Base-by-base conservation (phyloP, 2,888 invertebrate genomes). In the Melanchra persicariae region DNA sequence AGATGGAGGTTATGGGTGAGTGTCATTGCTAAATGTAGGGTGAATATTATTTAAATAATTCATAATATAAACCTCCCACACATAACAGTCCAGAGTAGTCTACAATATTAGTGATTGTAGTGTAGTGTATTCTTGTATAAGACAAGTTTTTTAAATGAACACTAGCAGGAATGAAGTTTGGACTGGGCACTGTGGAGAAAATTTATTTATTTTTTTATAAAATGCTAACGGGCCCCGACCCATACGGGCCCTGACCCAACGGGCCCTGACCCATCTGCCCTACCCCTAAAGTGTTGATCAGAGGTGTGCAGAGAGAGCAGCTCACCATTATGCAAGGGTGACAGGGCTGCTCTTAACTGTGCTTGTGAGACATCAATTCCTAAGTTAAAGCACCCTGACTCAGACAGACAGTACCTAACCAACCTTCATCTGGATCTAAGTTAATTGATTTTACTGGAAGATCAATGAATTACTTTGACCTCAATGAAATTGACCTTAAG, bases 1-100 rank as follows among this genome's bases (percentile, higher is more conserved):
- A 95, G 96, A 94, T 89, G 93, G 95, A 67, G 96, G 96, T 90
- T 97, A 93, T 93, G 97, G 97, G 97, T 97, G 92, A 97, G 97
- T 94, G 83, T 85, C 74, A 60, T 43, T 54, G 26, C n/a, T 58
- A 24, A 17, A 62, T 78, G 62, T 78, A 61, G 47, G 24, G 43
- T 24, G 24, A 64, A 52, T 43, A 74, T 59, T 61, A 19, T 40
- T 51, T 49, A 57, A 55, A 57, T 57, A 45, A 60, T 51, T 55
- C n/a, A 47, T 55, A n/a, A 47, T n/a, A 26, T 24, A 59, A 22
- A 17, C 9, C 57, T 47, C 26, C n/a, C 12, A 19, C n/a, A 8
- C 24, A 19, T 9, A 26, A 47, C 26, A 60, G 49, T 51, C 47
- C 34, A 43, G 12, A 45, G 22, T 69, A 37, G 30, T 55, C 47